These are phyloP conservation scores for Lepus oiostolus DNA, from an alignment of 2,797 vertebrate genomes.

Conservation along the genomic window DNA sequence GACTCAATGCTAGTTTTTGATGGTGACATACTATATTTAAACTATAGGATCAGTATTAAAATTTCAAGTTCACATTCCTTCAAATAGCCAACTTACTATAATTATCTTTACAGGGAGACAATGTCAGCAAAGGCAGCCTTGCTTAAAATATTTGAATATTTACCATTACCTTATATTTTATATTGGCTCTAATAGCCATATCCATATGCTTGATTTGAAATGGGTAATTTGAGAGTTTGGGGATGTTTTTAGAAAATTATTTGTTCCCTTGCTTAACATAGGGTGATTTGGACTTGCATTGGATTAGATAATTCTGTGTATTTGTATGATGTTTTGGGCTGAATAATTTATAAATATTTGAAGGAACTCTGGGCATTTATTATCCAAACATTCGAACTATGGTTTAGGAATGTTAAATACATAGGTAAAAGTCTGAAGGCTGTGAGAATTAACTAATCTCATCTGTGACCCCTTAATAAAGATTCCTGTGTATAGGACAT, in stretches of 20 bases:
- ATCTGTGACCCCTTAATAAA: neutral
- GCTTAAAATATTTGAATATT: slow-evolving; percentile 48
- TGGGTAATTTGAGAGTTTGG: neutral
- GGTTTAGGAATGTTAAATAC: neutral
- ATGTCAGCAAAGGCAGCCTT: slow-evolving; percentile 29
- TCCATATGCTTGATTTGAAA: slow-evolving; percentile 28
- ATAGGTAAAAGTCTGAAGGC: neutral
- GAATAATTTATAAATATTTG: slow-evolving; percentile 15
- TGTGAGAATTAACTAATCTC: neutral
- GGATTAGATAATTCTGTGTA: neutral
- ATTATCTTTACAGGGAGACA: neutral
- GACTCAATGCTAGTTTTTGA: no score
- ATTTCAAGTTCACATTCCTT: slow-evolving; percentile 19
- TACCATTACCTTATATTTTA: neutral
- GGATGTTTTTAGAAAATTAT: slow-evolving; percentile 31
- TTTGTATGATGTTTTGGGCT: neutral
- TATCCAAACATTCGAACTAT: neutral
- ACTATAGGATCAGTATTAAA: neutral
- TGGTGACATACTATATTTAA: no score
- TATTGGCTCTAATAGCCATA: neutral
- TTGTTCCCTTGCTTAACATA: neutral
- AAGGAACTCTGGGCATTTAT: neutral
- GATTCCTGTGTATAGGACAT: neutral
- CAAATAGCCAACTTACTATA: neutral
- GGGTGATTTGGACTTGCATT: neutral